A percentile compares a stretch with the other conserved stretches of the same genome.
phyloP scores from a whole-genome alignment of 2,888 invertebrate genomes.

The Lumbricus terrestris region DNA sequence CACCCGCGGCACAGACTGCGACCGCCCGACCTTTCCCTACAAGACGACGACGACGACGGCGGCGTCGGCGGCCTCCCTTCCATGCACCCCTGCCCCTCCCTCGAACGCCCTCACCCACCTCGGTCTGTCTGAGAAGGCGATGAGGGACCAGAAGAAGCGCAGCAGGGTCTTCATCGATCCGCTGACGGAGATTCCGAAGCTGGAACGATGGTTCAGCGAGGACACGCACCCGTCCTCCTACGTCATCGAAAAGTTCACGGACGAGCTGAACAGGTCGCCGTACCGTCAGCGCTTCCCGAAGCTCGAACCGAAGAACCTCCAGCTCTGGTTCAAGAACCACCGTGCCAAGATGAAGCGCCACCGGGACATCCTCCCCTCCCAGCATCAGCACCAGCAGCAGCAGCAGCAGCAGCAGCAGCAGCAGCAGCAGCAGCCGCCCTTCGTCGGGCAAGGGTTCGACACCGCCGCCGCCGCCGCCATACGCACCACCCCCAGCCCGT shows the following conservation, averaged over 20 bases:
- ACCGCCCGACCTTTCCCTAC: not conserved
- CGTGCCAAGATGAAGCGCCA: constrained; percentile 25
- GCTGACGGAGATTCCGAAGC: constrained; percentile 21
- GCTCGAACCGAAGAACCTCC: constrained; percentile 25
- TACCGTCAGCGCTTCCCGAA: constrained; percentile 23
- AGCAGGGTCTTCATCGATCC: constrained; percentile 25
- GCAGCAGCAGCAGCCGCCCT: not conserved
- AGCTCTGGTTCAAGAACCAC: constrained; percentile 29
- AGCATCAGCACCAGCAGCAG: not conserved
- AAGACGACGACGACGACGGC: no score
- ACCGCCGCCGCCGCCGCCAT: not conserved
- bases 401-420: not conserved
- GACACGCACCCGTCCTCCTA: constrained; percentile 22
- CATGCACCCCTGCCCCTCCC: not conserved
- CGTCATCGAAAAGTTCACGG: constrained; percentile 27
- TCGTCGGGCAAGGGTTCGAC: not conserved
- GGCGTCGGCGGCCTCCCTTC: not conserved
- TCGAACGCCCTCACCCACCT: not conserved
- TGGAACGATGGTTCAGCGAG: constrained; percentile 22
- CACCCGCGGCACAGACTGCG: not conserved
- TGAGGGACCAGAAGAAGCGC: constrained; percentile 22
- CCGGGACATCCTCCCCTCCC: not conserved
- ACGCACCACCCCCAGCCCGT: not conserved
- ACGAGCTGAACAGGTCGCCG: constrained; percentile 21
- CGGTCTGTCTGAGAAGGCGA: not conserved